These are phyloP conservation scores for Drosophila prostipennis DNA, from an alignment of 2,888 invertebrate genomes.

Conservation along the genomic window DNA sequence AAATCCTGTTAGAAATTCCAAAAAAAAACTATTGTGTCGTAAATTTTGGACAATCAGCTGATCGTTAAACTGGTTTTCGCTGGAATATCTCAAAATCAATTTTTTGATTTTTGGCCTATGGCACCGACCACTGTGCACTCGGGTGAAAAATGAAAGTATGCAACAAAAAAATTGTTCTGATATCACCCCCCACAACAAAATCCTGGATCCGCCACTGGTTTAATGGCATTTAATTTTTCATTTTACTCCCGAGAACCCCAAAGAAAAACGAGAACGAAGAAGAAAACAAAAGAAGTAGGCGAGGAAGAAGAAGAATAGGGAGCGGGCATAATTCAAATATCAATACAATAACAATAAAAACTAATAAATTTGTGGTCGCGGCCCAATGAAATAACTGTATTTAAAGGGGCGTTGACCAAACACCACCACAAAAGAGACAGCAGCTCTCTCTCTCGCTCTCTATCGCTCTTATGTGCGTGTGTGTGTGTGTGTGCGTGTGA, in stretches of 20 bases:
- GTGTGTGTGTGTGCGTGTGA: slow-evolving; percentile 12
- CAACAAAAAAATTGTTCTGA: no score
- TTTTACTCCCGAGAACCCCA: slow-evolving; percentile 5
- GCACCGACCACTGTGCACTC: no score
- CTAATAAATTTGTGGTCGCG: slow-evolving; percentile 81
- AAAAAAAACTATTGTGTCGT: no score
- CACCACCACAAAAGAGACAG: slow-evolving; percentile 72
- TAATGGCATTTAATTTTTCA: slow-evolving; percentile 43
- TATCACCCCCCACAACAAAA: no score
- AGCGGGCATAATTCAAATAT: slow-evolving; percentile 65
- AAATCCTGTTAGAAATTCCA: no score
- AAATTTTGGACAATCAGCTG: no score
- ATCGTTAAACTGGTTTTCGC: no score
- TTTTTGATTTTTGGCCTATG: no score
- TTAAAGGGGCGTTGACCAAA: slow-evolving; percentile 84
- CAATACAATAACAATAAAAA: slow-evolving; percentile 75
- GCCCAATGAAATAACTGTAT: slow-evolving; percentile 85
- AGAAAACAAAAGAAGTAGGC: slow-evolving; percentile 2
- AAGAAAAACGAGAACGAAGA: neutral
- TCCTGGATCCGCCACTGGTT: no score
- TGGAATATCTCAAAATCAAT: no score
- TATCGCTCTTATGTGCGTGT: no score
- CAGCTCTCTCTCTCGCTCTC: slow-evolving; percentile 4
- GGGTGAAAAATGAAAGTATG: no score
- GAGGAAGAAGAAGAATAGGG: neutral